Evolutionary conservation across 1,140 invertebrate genomes (phyloP).

Genomic region (Rhopalosiphum maidis): DNA sequence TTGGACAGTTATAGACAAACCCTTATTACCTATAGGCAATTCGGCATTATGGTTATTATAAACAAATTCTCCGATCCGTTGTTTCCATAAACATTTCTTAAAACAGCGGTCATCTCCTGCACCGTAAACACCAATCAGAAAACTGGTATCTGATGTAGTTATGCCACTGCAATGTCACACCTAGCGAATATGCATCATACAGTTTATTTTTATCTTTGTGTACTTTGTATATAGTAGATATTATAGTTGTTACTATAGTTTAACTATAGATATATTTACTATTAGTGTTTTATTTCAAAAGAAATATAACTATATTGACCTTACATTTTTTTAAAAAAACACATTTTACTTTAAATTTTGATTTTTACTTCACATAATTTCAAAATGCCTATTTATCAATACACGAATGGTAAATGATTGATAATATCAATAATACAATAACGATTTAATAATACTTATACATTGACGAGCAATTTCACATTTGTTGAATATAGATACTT

Average conservation of each 20-base stretch:
- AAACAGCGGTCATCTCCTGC: background rate
- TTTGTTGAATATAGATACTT: no score
- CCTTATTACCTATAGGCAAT: no score
- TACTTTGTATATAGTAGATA: background rate
- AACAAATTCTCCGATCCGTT: background rate
- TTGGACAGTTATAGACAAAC: background rate
- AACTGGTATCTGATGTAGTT: background rate
- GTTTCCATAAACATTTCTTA: background rate
- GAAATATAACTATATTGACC: background rate
- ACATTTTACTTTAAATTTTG: no score
- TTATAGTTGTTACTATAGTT: no score
- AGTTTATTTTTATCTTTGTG: no score
- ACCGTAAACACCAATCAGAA: background rate
- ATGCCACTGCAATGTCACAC: no score
- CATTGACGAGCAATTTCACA: background rate
- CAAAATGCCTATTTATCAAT: background rate
- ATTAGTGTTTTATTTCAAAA: background rate
- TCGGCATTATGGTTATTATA: no score
- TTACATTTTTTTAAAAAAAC: no score
- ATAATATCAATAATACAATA: no score
- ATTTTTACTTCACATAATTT: background rate
- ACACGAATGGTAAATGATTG: no score
- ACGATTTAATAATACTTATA: no score
- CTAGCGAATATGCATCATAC: background rate
- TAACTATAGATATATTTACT: background rate